These are phyloP conservation scores for Frieseomelitta varia DNA, from an alignment of 1,140 invertebrate genomes.

Conservation along the genomic window DNA sequence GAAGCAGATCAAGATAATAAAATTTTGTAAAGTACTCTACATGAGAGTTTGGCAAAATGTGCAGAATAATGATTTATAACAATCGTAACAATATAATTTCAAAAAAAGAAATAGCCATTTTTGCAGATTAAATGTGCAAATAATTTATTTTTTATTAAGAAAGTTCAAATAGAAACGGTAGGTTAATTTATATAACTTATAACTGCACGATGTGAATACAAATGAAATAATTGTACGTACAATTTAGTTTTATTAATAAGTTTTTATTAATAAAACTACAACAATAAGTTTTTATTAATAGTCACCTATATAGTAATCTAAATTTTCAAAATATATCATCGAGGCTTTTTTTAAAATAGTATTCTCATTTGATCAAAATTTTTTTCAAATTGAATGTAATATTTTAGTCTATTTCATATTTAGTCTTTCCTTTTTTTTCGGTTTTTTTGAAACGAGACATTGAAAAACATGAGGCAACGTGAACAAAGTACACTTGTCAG, in stretches of 20 bases:
- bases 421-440: not conserved
- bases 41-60: not conserved
- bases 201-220: not conserved
- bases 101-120: not conserved
- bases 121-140: not conserved
- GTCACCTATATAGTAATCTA: not conserved
- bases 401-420: too few species aligned
- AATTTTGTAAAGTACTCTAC: not conserved
- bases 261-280: too few species aligned
- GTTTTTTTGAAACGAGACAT: too few species aligned
- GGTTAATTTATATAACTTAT: not conserved
- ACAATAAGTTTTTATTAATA: not conserved
- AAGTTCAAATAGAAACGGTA: not conserved
- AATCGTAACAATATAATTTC: not conserved
- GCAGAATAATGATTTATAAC: not conserved
- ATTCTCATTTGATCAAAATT: too few species aligned
- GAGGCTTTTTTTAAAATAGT: not conserved
- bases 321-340: not conserved
- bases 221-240: not conserved
- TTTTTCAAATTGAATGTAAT: too few species aligned
- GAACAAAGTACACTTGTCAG: conserved; percentile 46
- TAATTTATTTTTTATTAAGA: not conserved
- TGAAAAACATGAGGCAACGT: conserved; percentile 1
- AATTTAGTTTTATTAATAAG: not conserved
- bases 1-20: not conserved